Percentiles rank a stretch among this genome's conserved stretches.
phyloP scores from a whole-genome alignment of 2,797 vertebrate genomes.

The Sandelia bainsii region DNA sequence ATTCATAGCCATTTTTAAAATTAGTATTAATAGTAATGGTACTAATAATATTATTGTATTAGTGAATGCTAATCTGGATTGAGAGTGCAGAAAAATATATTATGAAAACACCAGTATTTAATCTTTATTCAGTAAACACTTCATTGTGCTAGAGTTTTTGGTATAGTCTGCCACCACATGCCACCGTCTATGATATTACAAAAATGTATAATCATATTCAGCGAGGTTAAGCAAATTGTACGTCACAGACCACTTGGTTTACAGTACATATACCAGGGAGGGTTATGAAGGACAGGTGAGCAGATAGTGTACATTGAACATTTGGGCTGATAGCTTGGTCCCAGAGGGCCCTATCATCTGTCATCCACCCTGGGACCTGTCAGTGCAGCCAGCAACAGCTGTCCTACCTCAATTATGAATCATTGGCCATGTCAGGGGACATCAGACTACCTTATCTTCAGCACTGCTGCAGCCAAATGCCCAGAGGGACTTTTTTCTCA shows the following conservation, averaged over 20 bases:
- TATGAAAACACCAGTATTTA: background rate
- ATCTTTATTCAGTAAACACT: background rate
- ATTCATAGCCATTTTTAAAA: too few species aligned
- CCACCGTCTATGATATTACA: slow-evolving; percentile 10
- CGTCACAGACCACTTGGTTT: slow-evolving; percentile 50
- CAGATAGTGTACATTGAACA: slow-evolving; percentile 73
- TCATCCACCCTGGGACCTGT: slow-evolving; percentile 80
- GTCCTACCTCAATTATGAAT: slow-evolving; percentile 84
- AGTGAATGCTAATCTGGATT: too few species aligned
- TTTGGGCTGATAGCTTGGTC: slow-evolving; percentile 75
- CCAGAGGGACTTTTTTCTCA: slow-evolving; percentile 65
- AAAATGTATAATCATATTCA: slow-evolving; percentile 31
- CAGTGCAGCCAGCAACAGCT: slow-evolving; percentile 81
- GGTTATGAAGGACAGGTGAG: slow-evolving; percentile 70
- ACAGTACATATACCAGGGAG: slow-evolving; percentile 59
- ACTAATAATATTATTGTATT: too few species aligned
- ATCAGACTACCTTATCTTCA: slow-evolving; percentile 79
- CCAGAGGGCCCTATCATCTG: slow-evolving; percentile 79
- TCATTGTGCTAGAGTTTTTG: slow-evolving; percentile 7
- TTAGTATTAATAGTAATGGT: too few species aligned
- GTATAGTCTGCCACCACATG: background rate
- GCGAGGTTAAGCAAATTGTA: slow-evolving; percentile 37
- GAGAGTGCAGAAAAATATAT: too few species aligned
- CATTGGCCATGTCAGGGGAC: slow-evolving; percentile 80
- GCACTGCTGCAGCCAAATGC: slow-evolving; percentile 67